These are phyloP conservation scores for Oryctes rhinoceros DNA, from an alignment of 1,140 invertebrate genomes.

Conservation along the genomic window DNA sequence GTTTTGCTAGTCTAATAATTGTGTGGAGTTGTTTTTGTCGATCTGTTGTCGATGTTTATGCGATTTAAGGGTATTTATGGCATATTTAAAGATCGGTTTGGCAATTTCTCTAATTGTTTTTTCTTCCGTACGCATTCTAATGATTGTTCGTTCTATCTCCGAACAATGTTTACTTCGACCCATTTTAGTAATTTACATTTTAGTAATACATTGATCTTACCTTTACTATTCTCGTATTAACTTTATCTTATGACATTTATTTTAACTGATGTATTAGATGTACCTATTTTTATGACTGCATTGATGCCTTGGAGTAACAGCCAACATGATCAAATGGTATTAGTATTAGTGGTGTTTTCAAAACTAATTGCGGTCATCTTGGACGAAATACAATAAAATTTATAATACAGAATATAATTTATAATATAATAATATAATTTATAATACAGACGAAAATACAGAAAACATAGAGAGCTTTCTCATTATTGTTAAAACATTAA, in stretches of 20 bases:
- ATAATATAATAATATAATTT: too few relatives aligned
- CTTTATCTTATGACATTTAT: too few relatives aligned
- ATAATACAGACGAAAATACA: too few relatives aligned
- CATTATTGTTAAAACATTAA: too few relatives aligned
- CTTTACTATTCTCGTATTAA: too few relatives aligned
- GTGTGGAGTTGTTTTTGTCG: not conserved
- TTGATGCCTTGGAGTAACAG: not conserved
- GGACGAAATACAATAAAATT: too few relatives aligned
- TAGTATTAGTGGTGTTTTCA: too few relatives aligned
- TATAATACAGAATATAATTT: too few relatives aligned
- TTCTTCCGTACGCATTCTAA: not conserved
- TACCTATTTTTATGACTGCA: not conserved
- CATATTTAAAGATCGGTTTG: not conserved
- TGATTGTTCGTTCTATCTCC: not conserved
- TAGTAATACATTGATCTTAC: not conserved
- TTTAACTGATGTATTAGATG: too few relatives aligned
- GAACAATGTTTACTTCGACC: slow-evolving; percentile 10
- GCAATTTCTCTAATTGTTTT: not conserved
- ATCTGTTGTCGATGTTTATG: not conserved
- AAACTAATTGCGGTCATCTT: too few relatives aligned
- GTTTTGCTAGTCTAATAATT: not conserved
- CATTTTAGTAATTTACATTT: not conserved
- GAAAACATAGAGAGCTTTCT: too few relatives aligned
- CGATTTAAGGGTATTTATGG: not conserved
- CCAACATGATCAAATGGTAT: not conserved